Conservation (phyloP, 2,888 invertebrate genomes). For the Perithous albicinctus region DNA sequence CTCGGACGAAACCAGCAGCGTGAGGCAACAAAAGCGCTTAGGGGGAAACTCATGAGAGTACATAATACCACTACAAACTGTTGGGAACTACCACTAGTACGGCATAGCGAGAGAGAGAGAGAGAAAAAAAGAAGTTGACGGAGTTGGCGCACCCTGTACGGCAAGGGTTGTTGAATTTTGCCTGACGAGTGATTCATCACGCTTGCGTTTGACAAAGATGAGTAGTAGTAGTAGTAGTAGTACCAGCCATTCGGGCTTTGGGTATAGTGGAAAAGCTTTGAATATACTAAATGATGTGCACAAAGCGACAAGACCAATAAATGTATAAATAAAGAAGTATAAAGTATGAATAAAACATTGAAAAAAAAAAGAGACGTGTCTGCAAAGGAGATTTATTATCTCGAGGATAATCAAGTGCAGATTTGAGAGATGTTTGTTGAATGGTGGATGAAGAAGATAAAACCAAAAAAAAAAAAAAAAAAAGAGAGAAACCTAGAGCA, state of each 20-base stretch:
- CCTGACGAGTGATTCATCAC: conserved; percentile 64
- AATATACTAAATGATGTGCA: conserved; percentile 33
- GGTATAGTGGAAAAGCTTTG: conserved; percentile 25
- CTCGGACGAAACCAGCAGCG: conserved; percentile 50
- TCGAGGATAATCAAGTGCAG: background rate
- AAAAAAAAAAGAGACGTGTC: background rate
- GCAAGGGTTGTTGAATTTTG: conserved; percentile 61
- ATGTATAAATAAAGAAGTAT: background rate
- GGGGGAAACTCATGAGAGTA: conserved; percentile 50
- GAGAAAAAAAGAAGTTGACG: conserved; percentile 59
- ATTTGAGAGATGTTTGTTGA: background rate
- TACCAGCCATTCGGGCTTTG: background rate
- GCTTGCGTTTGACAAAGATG: conserved; percentile 54
- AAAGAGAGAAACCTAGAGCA: background rate
- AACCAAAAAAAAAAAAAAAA: too few relatives aligned
- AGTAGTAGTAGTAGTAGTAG: conserved; percentile 19
- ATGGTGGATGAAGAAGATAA: too few relatives aligned
- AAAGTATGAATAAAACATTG: background rate
- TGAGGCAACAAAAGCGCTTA: conserved; percentile 55
- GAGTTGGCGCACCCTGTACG: conserved; percentile 25
- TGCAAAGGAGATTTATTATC: conserved; percentile 1
- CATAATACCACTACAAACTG: conserved; percentile 44
- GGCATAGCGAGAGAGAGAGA: conserved; percentile 32
- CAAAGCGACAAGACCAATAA: conserved; percentile 16
- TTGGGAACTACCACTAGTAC: conserved; percentile 5